phyloP scores from a whole-genome alignment of 2,797 vertebrate species.

The Bradypodion ventrale region DNA sequence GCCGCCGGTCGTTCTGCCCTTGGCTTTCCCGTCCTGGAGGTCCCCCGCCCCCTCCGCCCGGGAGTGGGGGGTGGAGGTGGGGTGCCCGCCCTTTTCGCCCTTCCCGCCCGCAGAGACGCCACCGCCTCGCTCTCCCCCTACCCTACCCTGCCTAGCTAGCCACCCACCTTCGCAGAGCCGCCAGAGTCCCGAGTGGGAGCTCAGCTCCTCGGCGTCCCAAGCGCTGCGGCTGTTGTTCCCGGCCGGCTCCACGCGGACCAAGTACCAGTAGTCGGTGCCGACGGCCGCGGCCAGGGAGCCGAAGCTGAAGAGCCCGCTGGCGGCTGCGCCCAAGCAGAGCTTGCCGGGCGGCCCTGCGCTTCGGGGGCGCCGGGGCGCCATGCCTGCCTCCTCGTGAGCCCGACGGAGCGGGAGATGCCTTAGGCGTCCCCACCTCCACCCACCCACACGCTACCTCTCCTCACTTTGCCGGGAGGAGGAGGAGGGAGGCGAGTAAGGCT shows the following conservation, averaged over 20 bases:
- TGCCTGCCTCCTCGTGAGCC: too few species aligned
- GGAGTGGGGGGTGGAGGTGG: too few species aligned
- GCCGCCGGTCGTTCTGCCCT: too few species aligned
- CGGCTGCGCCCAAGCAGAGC: conserved; percentile 72
- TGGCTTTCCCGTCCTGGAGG: neutral
- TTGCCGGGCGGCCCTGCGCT: conserved; percentile 65
- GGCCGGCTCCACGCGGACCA: conserved; percentile 77
- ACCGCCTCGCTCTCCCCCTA: accelerated
- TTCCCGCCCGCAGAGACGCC: neutral
- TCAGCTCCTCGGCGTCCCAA: conserved; percentile 70
- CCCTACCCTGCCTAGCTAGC: too few species aligned
- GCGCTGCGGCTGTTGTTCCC: conserved; percentile 19
- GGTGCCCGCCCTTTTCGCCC: neutral
- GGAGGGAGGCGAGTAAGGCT: too few species aligned
- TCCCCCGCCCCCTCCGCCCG: neutral
- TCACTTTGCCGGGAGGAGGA: too few species aligned
- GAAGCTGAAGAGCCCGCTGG: conserved; percentile 79
- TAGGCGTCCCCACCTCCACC: neutral
- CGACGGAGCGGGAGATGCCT: too few species aligned
- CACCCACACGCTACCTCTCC: too few species aligned
- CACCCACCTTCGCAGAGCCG: conserved; percentile 81
- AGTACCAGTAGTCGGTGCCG: conserved; percentile 84
- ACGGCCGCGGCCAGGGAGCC: conserved; percentile 77
- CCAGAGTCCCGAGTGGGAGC: conserved; percentile 85
- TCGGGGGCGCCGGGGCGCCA: neutral